Evolutionary conservation across 1,140 invertebrate species (phyloP), one percentile per base, ranked within the genome.

Genomic region (Matsumurasca onukii): DNA sequence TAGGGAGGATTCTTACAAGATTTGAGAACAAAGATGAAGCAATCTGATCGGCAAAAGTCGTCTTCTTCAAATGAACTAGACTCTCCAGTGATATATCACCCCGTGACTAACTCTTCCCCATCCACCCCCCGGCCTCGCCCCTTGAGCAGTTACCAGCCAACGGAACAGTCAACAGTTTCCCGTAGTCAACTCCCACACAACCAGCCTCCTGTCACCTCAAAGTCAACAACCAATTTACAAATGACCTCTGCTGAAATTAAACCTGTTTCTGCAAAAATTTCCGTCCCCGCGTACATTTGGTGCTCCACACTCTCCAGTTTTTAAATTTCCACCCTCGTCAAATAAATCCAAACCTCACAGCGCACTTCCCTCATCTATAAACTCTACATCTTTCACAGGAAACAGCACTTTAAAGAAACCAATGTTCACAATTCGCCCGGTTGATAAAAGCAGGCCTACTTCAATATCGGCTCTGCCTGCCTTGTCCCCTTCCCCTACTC

Each of bases 1-100:
- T 39, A 68, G 55, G 31, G 2, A 49, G 30, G 48, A 1, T 31
- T 3, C 66, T 65, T 49, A 48, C 68, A 66, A 72, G 71, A 57
- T 55, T 59, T 24, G 71, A 72, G 13, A 24, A 22, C 29, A 52
- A 55, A 57, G 24, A 55, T 30, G 9, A 30, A 55, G 48, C 20
- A 30, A 30, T 29, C 13, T 5, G 39, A 34, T 64, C 62, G 39
- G 29, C 31, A 45, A 22, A 45, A 63, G 34, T 64, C 31, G 29
- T 39, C 34, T 15, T 63, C 45, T 13, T 31, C 20, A 12, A 25
- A 29, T 27, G 30, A 29, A 27, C 25, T 59, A 9, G 25, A 27
- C 24, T 59, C 22, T n/a, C 55, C 55, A 22, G 22, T 12, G 25
- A 2, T 59, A 12, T 29, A 2, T 27, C 25, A 29, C 13, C 55